A percentile compares a stretch with the other conserved stretches of the same genome.
These are phyloP conservation scores for Odontamblyopus lacepedii DNA, from an alignment of 2,797 vertebrate genomes.

Conservation along the genomic window DNA sequence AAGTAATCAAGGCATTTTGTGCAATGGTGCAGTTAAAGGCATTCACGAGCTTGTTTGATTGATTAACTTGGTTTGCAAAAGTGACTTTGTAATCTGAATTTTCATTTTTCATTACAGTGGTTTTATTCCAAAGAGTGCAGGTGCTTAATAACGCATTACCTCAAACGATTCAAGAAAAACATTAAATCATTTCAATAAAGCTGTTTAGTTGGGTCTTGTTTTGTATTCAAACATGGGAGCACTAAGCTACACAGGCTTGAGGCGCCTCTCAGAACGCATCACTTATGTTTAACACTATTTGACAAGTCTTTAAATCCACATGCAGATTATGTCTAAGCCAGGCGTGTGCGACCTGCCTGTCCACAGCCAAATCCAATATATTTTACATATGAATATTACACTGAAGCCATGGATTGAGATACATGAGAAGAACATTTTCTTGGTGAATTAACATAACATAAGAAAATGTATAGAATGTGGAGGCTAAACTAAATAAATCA, in stretches of 20 bases:
- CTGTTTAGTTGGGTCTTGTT: constrained; percentile 41
- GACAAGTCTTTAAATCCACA: constrained; percentile 33
- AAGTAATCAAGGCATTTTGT: constrained; percentile 55
- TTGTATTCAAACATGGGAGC: constrained; percentile 47
- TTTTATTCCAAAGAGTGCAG: constrained; percentile 48
- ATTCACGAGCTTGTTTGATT: constrained; percentile 51
- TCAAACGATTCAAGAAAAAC: constrained; percentile 39
- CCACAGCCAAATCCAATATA: constrained; percentile 21
- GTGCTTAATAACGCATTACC: constrained; percentile 54
- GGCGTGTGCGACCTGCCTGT: constrained; percentile 33
- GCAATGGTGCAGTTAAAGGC: constrained; percentile 43
- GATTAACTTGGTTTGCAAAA: constrained; percentile 58
- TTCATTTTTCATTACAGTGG: constrained; percentile 61
- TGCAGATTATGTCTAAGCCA: constrained; percentile 45
- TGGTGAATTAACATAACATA: constrained; percentile 27
- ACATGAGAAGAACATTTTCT: constrained; percentile 33
- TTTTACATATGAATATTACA: constrained; percentile 28
- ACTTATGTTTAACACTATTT: constrained; percentile 51
- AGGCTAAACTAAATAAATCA: constrained; percentile 17
- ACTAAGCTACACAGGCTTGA: constrained; percentile 29
- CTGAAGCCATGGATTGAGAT: constrained; percentile 25
- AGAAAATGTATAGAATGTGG: constrained; percentile 23
- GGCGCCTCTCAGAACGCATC: constrained; percentile 42
- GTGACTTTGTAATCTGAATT: constrained; percentile 62
- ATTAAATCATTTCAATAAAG: constrained; percentile 52